Evolutionary conservation across 1,140 invertebrate species (phyloP), one percentile per base, ranked within the genome.

Genomic region (Brachionus rubens): DNA sequence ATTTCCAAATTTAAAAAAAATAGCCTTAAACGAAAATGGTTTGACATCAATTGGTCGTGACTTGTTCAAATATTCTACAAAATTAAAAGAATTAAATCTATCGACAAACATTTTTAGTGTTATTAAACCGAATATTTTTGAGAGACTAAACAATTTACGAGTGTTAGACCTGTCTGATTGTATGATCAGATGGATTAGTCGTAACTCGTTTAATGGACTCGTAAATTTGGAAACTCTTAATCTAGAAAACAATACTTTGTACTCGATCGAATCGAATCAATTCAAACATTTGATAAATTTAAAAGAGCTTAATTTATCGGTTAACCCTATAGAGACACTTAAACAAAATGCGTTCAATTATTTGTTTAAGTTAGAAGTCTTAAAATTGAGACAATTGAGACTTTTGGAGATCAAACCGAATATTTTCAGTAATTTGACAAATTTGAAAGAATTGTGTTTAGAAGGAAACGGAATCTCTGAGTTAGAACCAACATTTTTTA

Each of bases 151-250:
- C 16, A 59, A 59, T 41, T 9, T 59, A 33, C 33, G 36, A 59
- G 26, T 36, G 0, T 19, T 59, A 6, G 30, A 59, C 36, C 10
- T 59, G 36, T 59, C 54, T 4, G 16, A 59, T 19, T 19, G 30
- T 33, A 59, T 59, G 54, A 59, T 59, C 16, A 59, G 54, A 59
- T 59, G 54, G 54, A 59, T 59, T 33, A 59, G 54, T 21, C 26
- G 54, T 33, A 59, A 59, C 36, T 59, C 54, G 10, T 59, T 59
- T 36, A 59, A 33, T 59, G 54, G 54, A 3, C 54, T 59, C 9
- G 7, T 59, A 9, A 59, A 59, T 59, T 59, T 59, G 54, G 54
- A 59, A 59, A n/a, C 14, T 16, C 36, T 59, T n/a, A 59, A 59
- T 36, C 16, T 59, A 59, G 54, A 59, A 36, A 36, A 59, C 10